phyloP scores from a whole-genome alignment of 2,888 invertebrate species.

The Euphydryas editha region DNA sequence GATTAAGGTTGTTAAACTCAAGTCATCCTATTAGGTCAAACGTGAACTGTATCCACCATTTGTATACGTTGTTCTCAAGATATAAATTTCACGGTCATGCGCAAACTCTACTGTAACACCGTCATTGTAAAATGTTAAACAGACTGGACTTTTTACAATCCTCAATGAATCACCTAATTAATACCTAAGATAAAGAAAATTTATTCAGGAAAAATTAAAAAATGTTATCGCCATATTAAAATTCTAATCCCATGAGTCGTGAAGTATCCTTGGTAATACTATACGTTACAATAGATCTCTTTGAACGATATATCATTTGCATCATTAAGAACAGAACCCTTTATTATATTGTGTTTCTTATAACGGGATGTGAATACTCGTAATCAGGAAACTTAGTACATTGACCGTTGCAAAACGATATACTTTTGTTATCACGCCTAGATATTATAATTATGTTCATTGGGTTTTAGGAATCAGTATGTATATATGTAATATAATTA shows the following conservation, averaged over 20 bases:
- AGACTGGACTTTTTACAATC: background rate
- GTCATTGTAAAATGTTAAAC: background rate
- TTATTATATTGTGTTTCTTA: conserved; percentile 31
- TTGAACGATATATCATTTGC: conserved; percentile 31
- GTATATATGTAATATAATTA: too few relatives aligned
- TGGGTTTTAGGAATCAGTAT: background rate
- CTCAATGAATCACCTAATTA: background rate
- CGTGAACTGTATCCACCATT: background rate
- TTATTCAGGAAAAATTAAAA: too few relatives aligned
- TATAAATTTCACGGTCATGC: conserved; percentile 11
- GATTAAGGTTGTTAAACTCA: conserved; percentile 12
- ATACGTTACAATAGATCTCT: conserved; percentile 32
- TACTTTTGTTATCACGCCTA: conserved; percentile 7
- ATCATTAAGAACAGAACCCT: conserved; percentile 32
- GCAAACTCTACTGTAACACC: background rate
- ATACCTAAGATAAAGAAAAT: too few relatives aligned
- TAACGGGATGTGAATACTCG: conserved; percentile 22
- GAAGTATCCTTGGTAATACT: background rate
- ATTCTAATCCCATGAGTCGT: background rate
- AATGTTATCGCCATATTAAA: conserved; percentile 1
- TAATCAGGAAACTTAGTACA: conserved; percentile 24
- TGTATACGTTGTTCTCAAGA: background rate
- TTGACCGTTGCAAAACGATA: conserved; percentile 22
- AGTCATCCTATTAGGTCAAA: conserved; percentile 4
- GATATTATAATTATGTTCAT: background rate